Evolutionary conservation across 1,140 invertebrate species (phyloP).

Genomic region (Bacillus rossius): DNA sequence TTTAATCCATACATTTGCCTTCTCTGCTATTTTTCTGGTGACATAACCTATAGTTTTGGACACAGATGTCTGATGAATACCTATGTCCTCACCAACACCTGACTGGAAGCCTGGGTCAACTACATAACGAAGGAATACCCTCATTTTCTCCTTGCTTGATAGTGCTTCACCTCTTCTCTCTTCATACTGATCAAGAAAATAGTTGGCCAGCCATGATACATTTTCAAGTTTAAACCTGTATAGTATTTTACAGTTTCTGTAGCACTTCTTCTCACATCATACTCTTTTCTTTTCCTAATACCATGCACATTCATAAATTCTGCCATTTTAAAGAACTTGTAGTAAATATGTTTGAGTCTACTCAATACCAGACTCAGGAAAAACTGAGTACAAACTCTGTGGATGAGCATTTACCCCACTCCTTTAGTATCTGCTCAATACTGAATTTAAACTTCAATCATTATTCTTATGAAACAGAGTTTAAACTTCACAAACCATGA

Average conservation of each 20-base stretch:
- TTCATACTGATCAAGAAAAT: conserved; percentile 18
- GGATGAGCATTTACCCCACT: too few relatives aligned
- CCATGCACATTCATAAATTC: too few relatives aligned
- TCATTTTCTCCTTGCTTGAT: conserved; percentile 16
- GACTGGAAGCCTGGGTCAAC: conserved; percentile 26
- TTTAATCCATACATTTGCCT: conserved; percentile 18
- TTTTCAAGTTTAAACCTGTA: conserved; percentile 19
- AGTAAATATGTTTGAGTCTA: too few relatives aligned
- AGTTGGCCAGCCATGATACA: conserved; percentile 18
- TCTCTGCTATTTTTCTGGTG: conserved; percentile 16
- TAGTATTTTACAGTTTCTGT: conserved; percentile 12
- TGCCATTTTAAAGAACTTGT: too few relatives aligned
- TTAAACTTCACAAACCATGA: too few relatives aligned
- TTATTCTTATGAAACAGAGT: too few relatives aligned
- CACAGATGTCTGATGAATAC: conserved; percentile 23
- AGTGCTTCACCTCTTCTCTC: conserved; percentile 23
- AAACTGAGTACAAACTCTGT: too few relatives aligned
- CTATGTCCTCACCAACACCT: conserved; percentile 21
- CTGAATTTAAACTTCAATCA: too few relatives aligned
- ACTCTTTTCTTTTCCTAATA: too few relatives aligned
- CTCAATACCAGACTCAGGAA: too few relatives aligned
- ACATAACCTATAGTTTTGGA: conserved; percentile 18
- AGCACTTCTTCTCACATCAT: too few relatives aligned
- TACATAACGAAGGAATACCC: conserved; percentile 22
- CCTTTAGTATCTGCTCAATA: too few relatives aligned